These are phyloP conservation scores for Morpho achilles DNA, from an alignment of 2,888 invertebrate species.

Conservation along the genomic window DNA sequence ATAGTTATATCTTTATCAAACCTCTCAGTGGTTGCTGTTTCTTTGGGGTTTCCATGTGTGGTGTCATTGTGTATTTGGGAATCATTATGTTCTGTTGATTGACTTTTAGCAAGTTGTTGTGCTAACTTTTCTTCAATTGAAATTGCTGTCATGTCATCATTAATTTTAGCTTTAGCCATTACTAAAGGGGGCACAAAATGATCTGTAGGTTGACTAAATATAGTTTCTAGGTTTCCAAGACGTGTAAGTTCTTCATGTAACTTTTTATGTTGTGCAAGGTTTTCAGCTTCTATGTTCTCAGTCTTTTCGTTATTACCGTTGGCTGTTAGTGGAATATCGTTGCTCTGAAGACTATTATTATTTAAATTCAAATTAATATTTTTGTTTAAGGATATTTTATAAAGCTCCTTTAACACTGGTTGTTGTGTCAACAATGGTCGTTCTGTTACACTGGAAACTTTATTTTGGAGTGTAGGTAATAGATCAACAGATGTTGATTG, in stretches of 20 bases:
- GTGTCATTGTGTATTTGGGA: conserved; percentile 21
- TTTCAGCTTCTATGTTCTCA: conserved; percentile 59
- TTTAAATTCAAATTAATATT: conserved; percentile 40
- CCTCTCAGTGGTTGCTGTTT: conserved; percentile 23
- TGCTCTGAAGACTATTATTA: conserved; percentile 57
- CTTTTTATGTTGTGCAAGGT: conserved; percentile 63
- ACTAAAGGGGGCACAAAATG: conserved; percentile 74
- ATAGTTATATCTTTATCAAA: conserved; percentile 27
- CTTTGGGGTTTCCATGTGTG: conserved; percentile 26
- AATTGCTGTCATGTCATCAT: conserved; percentile 71
- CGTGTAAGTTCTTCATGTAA: conserved; percentile 66
- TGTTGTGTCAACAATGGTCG: conserved; percentile 22
- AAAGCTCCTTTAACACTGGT: conserved; percentile 16
- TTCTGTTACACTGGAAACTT: conserved; percentile 28
- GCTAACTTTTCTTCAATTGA: conserved; percentile 71
- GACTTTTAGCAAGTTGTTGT: conserved; percentile 60
- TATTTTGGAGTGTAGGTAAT: conserved; percentile 33
- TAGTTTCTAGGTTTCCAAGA: conserved; percentile 64
- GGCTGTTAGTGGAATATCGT: conserved; percentile 53
- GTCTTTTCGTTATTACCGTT: conserved; percentile 47
- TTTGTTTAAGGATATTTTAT: conserved; percentile 37
- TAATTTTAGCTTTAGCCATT: conserved; percentile 73
- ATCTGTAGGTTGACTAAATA: conserved; percentile 72
- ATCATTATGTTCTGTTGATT: conserved; percentile 36
- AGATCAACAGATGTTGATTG: conserved; percentile 38